Conservation (phyloP, 2,888 invertebrate genomes). For the Gibbula magus region DNA sequence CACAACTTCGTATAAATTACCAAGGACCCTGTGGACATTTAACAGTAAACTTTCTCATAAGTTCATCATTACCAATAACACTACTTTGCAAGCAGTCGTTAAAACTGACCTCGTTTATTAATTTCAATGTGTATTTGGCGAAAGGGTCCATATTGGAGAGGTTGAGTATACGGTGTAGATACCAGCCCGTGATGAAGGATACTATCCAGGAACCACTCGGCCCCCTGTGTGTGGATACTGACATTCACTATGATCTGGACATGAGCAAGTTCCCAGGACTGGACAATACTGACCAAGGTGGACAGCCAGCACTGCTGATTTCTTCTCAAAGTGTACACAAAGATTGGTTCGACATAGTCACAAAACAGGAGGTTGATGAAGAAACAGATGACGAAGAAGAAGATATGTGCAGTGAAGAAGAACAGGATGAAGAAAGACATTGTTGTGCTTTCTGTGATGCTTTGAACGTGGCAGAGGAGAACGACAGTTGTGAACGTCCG, state of each 20-base stretch:
- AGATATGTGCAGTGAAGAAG: not conserved
- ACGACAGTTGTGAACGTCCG: not conserved
- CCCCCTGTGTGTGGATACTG: not conserved
- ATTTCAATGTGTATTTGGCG: too few relatives aligned
- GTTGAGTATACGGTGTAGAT: too few relatives aligned
- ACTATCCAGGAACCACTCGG: not conserved
- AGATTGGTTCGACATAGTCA: not conserved
- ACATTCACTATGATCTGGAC: not conserved
- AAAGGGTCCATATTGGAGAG: too few relatives aligned
- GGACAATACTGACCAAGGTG: not conserved
- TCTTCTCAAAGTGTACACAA: not conserved
- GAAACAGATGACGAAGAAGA: not conserved
- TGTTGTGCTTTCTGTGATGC: not conserved
- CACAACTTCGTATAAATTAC: not conserved
- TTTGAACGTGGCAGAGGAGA: not conserved
- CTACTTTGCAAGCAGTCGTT: too few relatives aligned
- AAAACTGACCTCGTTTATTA: too few relatives aligned
- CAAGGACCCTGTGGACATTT: too few relatives aligned
- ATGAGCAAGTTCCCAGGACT: not conserved
- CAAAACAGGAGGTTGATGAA: not conserved
- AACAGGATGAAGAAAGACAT: not conserved
- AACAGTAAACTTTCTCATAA: too few relatives aligned
- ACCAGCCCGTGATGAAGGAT: not conserved
- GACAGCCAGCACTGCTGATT: not conserved
- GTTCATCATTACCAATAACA: too few relatives aligned